Conservation (phyloP, 1,140 invertebrate genomes). For the Daktulosphaira vitifoliae region DNA sequence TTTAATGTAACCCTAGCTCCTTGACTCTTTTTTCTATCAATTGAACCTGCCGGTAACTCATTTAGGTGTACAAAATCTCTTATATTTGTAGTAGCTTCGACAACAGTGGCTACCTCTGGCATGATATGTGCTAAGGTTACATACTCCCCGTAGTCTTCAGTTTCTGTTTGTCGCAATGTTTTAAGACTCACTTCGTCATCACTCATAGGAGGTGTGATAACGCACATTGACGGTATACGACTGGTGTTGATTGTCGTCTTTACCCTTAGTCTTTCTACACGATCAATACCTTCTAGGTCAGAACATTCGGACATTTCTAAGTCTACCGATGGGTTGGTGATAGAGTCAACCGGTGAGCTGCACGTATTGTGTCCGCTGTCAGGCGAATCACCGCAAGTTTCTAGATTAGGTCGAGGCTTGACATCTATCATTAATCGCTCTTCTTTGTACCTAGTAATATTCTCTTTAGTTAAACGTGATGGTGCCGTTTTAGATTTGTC, state of each 20-base stretch:
- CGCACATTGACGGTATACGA: constrained; percentile 84
- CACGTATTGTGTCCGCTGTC: constrained; percentile 73
- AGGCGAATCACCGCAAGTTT: constrained; percentile 45
- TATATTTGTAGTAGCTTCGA: constrained; percentile 50
- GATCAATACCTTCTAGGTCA: constrained; percentile 68
- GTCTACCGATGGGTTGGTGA: constrained; percentile 60
- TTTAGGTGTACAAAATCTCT: constrained; percentile 43
- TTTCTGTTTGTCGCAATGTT: constrained; percentile 23
- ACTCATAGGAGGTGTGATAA: constrained; percentile 76
- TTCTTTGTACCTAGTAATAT: constrained; percentile 25
- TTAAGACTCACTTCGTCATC: constrained; percentile 60
- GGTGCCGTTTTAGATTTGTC: constrained; percentile 33
- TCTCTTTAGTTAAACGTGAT: constrained; percentile 38
- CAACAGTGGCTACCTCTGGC: constrained; percentile 46
- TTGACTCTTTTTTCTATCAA: constrained; percentile 47
- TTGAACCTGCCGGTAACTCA: constrained; percentile 44
- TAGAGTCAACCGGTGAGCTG: constrained; percentile 67
- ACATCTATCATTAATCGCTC: constrained; percentile 9
- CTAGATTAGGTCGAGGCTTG: constrained; percentile 26
- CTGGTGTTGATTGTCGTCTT: constrained; percentile 80
- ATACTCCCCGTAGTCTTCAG: constrained; percentile 61
- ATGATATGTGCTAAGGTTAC: constrained; percentile 73
- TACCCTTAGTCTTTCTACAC: constrained; percentile 70
- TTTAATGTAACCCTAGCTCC: constrained; percentile 76
- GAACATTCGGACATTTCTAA: constrained; percentile 69